Evolutionary conservation across 1,140 invertebrate species (phyloP).

Genomic region (Oppia nitens): DNA sequence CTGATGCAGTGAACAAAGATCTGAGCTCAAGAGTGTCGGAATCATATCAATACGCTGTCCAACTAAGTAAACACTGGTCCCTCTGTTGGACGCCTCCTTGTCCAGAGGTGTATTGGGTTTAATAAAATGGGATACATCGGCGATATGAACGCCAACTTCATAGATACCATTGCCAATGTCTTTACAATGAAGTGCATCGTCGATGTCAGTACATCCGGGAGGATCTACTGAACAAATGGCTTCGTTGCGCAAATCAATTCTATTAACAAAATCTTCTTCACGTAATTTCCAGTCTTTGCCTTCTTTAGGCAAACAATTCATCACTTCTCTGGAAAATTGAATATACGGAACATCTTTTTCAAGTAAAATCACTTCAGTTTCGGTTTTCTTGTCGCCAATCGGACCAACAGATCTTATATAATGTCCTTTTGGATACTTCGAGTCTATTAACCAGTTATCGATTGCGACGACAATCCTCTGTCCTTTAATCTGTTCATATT

Average conservation of each 20-base stretch:
- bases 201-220: constrained; percentile 96
- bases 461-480: constrained; percentile 80
- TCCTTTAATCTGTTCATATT: constrained; percentile 55
- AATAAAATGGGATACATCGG: constrained; percentile 82
- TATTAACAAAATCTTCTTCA: constrained; percentile 46
- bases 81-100: constrained; percentile 59
- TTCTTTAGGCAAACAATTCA: constrained; percentile 65
- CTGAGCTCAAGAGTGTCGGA: constrained; percentile 67
- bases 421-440: constrained; percentile 54
- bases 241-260: constrained; percentile 64
- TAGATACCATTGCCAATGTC: constrained; percentile 52
- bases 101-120: constrained; percentile 70
- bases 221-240: constrained; percentile 94
- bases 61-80: constrained; percentile 78
- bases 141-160: constrained; percentile 85
- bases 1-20: constrained; percentile 74
- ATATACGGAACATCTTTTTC: constrained; percentile 95
- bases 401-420: constrained; percentile 68
- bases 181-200: constrained; percentile 88
- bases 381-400: constrained; percentile 69
- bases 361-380: constrained; percentile 79
- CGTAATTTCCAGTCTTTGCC: constrained; percentile 25
- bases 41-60: constrained; percentile 45
- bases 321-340: constrained; percentile 80
- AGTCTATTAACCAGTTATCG: constrained; percentile 77